Evolutionary conservation across 2,797 vertebrate genomes (phyloP), one percentile per base, ranked within the genome.

Genomic region (Acanthurus lineatus): DNA sequence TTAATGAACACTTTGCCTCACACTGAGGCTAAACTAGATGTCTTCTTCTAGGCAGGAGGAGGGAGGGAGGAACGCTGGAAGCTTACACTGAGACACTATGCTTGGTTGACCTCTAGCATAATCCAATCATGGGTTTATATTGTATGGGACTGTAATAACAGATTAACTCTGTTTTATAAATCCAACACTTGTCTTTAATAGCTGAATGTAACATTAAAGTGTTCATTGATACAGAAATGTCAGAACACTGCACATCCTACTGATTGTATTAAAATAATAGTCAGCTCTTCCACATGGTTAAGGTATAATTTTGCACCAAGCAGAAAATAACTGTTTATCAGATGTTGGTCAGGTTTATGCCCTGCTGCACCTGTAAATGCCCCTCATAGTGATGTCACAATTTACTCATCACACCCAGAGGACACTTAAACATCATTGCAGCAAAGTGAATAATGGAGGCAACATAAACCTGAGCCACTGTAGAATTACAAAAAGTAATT

Each of bases 21-120:
- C 52, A 28, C 49, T 35, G 32, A 35, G 32, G 32, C 32, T 10
- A 53, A 22, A 72, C 67, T 22, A 66, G 9, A 79, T 10, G 22
- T 71, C 73, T 70, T 69, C 22, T 2, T 62, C 54, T 42, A 42
- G 40, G 40, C 40, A 42, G 40, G 40, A 42, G 40, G 69, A 68
- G 25, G 15, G 65, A 69, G 16, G 15, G 38, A 76, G 20, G 19
- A 52, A 59, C 10, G 40, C 42, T 51, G 62, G 11, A 12, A 42
- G 40, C 11, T 42, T 9, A 82, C 72, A 68, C 63, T 79, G 72
- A 73, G 44, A 81, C 44, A 78, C 57, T 45, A 48, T 81, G 82
- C 70, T 70, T 59, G 61, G 69, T 75, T 77, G 70, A 76, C 76
- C 77, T 85, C 79, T 76, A 75, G 78, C 64, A 76, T 88, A 86